Percentiles rank a stretch among this genome's conserved stretches.
Conservation (phyloP, 37 sponge, comb jelly and placozoan species). For the Oopsacas minuta region DNA sequence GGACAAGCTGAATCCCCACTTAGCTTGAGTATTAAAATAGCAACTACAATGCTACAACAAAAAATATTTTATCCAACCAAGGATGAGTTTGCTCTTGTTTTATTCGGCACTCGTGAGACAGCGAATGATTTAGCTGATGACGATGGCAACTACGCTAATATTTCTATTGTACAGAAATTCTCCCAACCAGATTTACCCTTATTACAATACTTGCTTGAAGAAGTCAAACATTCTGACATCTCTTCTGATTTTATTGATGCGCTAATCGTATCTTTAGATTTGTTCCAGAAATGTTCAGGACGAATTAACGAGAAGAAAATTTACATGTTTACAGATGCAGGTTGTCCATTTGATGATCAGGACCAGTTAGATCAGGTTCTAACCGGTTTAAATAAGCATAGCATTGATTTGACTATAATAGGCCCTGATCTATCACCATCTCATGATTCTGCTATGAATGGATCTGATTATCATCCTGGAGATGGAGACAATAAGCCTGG, state of each 20-base stretch:
- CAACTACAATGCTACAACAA: neutral
- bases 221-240: conserved; percentile 34
- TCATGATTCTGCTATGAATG: neutral
- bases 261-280: conserved; percentile 77
- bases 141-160: conserved; percentile 66
- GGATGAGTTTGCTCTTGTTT: conserved; percentile 70
- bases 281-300: conserved; percentile 22
- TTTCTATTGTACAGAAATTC: conserved; percentile 37
- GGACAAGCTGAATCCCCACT: neutral
- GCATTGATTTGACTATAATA: conserved; percentile 49
- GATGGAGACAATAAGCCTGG: neutral
- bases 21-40: neutral
- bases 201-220: conserved; percentile 32
- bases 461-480: neutral
- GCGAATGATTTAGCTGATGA: conserved; percentile 49
- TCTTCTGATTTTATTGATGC: conserved; percentile 85
- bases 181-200: conserved; percentile 44
- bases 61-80: conserved; percentile 25
- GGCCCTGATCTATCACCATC: neutral
- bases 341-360: conserved; percentile 44
- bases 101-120: conserved; percentile 77
- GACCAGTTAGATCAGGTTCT: conserved; percentile 47
- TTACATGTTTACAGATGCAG: conserved; percentile 67
- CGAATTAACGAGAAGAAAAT: conserved; percentile 38
- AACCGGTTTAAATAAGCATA: conserved; percentile 35